Base-by-base conservation (phyloP, 2,888 invertebrate species). In the Caenorhabditis virilis region DNA sequence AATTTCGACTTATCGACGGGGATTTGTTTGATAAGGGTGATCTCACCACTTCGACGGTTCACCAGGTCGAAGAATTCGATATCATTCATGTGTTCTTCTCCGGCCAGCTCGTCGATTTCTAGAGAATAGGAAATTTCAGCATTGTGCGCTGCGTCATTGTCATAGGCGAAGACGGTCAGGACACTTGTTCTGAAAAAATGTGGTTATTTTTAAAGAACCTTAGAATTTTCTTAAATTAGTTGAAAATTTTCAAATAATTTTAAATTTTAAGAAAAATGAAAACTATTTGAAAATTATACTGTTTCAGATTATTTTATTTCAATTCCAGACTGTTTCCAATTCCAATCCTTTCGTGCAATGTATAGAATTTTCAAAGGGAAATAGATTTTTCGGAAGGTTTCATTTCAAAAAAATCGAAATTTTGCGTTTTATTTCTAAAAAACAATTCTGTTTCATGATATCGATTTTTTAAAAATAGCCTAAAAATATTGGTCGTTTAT, bases 121-220 rank as follows among this genome's bases (percentile, higher is more conserved):
- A 82, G 55, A 11, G 64, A 45, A 58, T 81, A 83, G 22, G 77
- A 71, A 41, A 82, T 76, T 23, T 65, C 60, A 1, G 82, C 80
- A 54, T 82, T 83, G 20, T 63, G 71, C 0, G 80, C 74, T 0
- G 78, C 73, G 49, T 83, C 82, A 18, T 69, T 58, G 51, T 82
- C 82, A 39, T 77, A 80, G 9, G 82, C 82, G 47, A 76, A 71
- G 3, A 81, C 82, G 4, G 78, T 79, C 11, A 83, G 49, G 2
- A 83, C 80, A 3, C 75, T 74, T 13, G 74, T 72, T 55, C 74
- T 66, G 48, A 39, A 62, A 36, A n/a, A n/a, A 46, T 7, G 4
- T 1, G 30, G 11, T 39, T 51, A 30, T 51, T 52, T 50, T 53
- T n/a, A 46, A 25, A 46, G 46, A 15, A 26, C 13, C 33, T 33